phyloP scores from a whole-genome alignment of 2,797 vertebrate genomes.

The Pipistrellus pygmaeus region DNA sequence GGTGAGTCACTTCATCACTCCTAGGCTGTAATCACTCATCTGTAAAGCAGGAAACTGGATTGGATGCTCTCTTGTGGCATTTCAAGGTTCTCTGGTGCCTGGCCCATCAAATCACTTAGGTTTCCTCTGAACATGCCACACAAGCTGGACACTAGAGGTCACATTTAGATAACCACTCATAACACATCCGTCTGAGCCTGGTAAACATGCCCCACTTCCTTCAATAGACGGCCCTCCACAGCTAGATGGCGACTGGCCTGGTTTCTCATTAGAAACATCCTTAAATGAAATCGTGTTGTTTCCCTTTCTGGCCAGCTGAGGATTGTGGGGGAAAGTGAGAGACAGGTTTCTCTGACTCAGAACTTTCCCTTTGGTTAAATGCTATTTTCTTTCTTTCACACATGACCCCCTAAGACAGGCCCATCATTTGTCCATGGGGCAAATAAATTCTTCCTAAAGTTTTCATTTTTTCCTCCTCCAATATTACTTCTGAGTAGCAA shows the following conservation, averaged over 20 bases:
- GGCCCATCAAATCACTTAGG: background rate
- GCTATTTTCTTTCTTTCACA: conserved; percentile 53
- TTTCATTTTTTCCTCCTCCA: background rate
- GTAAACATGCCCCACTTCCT: background rate
- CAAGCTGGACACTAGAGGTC: conserved; percentile 86
- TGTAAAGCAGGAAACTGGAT: conserved; percentile 7
- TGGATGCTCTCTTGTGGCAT: background rate
- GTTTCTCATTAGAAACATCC: conserved; percentile 1
- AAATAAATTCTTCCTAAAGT: background rate
- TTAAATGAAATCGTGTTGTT: background rate
- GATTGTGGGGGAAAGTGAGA: background rate
- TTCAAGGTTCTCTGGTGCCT: background rate
- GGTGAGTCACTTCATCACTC: background rate
- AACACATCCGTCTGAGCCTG: background rate
- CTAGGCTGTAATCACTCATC: background rate
- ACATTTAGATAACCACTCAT: conserved; percentile 84
- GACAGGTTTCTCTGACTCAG: conserved; percentile 37
- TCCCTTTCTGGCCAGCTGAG: background rate
- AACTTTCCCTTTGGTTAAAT: background rate
- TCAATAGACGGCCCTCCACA: background rate
- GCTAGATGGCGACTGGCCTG: background rate
- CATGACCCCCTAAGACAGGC: background rate
- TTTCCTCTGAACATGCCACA: conserved; percentile 64
- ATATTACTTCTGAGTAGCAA: background rate
- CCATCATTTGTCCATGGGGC: background rate